These are phyloP conservation scores for Microtus ochrogaster DNA, from an alignment of 2,113 vertebrate genomes.

Conservation along the genomic window DNA sequence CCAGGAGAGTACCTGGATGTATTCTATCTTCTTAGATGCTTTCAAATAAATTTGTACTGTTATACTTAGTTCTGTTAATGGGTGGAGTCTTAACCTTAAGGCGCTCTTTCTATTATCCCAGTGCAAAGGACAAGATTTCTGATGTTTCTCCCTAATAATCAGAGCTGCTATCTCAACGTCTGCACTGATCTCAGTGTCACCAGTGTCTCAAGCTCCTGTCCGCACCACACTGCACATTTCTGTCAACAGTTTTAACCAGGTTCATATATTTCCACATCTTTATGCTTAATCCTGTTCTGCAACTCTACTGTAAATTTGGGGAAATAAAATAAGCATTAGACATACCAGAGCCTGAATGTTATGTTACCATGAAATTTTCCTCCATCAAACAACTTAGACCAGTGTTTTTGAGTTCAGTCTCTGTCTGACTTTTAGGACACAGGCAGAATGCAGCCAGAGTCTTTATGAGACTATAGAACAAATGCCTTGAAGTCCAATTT, in stretches of 20 bases:
- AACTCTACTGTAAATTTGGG: neutral
- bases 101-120: neutral
- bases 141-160: neutral
- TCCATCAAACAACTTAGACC: neutral
- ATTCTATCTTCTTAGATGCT: neutral
- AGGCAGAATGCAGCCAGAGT: neutral
- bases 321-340: neutral
- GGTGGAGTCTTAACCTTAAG: neutral
- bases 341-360: neutral
- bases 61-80: neutral
- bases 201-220: neutral
- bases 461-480: neutral
- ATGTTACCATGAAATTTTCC: neutral
- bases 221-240: neutral
- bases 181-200: neutral
- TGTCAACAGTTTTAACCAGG: neutral
- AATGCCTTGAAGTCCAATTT: neutral
- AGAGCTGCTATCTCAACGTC: neutral
- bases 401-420: neutral
- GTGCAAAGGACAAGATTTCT: neutral
- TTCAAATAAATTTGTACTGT: neutral
- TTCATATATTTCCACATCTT: neutral
- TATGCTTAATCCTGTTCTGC: neutral
- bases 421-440: neutral
- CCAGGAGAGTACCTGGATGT: neutral